phyloP scores from a whole-genome alignment of 2,888 invertebrate species.

The Willowsia nigromaculata region DNA sequence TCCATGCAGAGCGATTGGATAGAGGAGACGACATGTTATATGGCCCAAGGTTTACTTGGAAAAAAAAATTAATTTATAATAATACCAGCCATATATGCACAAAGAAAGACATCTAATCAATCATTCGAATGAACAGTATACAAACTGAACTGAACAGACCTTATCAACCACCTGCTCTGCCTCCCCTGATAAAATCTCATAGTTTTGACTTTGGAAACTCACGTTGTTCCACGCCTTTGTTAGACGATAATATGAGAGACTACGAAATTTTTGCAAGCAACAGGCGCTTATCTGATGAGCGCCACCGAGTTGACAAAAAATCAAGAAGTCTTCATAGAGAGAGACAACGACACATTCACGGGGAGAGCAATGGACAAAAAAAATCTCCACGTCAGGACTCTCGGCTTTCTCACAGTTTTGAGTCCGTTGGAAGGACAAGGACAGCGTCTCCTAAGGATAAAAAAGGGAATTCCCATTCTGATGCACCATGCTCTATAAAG shows the following conservation, averaged over 20 bases:
- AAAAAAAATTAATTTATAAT: background rate
- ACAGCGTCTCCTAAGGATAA: background rate
- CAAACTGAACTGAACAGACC: constrained; percentile 1
- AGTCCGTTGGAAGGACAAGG: background rate
- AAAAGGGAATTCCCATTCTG: background rate
- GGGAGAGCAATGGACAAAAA: background rate
- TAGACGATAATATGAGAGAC: constrained; percentile 28
- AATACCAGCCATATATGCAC: background rate
- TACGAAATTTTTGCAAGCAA: background rate
- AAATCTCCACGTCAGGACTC: background rate
- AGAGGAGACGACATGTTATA: constrained; percentile 20
- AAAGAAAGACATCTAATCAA: no score
- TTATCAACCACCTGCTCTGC: background rate
- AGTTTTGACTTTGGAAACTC: constrained; percentile 52
- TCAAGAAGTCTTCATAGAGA: background rate
- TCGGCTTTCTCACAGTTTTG: constrained; percentile 5
- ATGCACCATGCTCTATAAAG: background rate
- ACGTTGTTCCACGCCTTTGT: background rate
- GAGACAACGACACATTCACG: background rate
- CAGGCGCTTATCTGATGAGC: background rate
- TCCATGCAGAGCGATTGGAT: constrained; percentile 45
- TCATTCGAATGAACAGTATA: background rate
- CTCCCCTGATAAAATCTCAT: constrained; percentile 18
- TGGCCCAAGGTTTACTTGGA: constrained; percentile 15
- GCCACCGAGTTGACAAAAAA: background rate